Base-by-base conservation (phyloP, 2,797 vertebrate species). In the Eupleurogrammus muticus region DNA sequence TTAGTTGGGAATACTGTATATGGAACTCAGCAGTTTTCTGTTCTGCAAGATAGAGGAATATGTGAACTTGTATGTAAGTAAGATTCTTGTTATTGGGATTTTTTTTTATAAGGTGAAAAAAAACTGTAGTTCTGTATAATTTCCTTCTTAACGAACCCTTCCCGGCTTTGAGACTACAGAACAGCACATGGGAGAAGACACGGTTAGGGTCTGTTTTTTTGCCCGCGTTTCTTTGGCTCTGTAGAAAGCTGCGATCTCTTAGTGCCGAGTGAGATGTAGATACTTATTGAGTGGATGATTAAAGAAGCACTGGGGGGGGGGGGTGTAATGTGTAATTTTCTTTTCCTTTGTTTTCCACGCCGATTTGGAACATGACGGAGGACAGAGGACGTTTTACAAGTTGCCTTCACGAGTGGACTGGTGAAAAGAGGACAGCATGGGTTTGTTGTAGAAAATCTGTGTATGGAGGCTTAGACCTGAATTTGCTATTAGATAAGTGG, bases 221-320 rank as follows among this genome's bases (percentile, higher is more conserved):
- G 72, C 59, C 79, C 38, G 51, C 44, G 48, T 82, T 83, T 84
- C 59, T 81, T 60, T 51, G 78, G 53, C 89, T 87, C 72, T 88
- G 65, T 90, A 91, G 81, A 70, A 77, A 40, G 86, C 80, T 73
- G 78, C 79, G 73, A 82, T 83, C 84, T 86, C 62, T 73, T 89
- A 85, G 85, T 92, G 90, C 86, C 20, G 86, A 91, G 77, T 87
- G 84, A 91, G 92, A 84, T 94, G 93, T 95, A 93, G 90, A 94
- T 93, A 94, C 87, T 92, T 91, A 77, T 81, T 90, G 82, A 87
- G 81, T 82, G 87, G 79, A 89, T 84, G 67, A 83, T 90, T 86
- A 75, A 87, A 84, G 56, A 87, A 90, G 92, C 90, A 92, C 90
- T 90, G 83, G 62, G 83, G 80, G 90, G 83, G 62, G 83, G 80